Conservation (phyloP, 2,797 vertebrate species). For the Decapterus maruadsi region DNA sequence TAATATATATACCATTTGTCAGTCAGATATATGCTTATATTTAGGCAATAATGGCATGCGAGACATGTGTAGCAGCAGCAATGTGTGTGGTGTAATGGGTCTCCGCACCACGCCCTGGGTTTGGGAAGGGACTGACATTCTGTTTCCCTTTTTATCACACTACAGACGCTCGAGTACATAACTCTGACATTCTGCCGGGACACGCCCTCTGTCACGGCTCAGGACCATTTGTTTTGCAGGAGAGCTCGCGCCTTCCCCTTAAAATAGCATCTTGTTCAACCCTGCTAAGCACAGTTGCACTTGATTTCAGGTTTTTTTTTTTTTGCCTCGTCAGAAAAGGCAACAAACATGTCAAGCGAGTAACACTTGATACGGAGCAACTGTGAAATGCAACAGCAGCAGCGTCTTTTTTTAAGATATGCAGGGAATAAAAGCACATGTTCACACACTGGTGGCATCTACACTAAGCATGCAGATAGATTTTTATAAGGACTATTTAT, state of each 20-base stretch:
- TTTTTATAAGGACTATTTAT: not conserved
- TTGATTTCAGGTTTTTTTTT: slow-evolving; percentile 43
- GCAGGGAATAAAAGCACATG: not conserved
- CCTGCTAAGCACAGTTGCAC: slow-evolving; percentile 52
- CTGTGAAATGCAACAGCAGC: slow-evolving; percentile 55
- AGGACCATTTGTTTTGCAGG: slow-evolving; percentile 69
- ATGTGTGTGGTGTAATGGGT: slow-evolving; percentile 62
- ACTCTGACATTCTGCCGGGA: slow-evolving; percentile 72
- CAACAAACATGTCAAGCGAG: slow-evolving; percentile 28
- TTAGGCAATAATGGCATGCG: slow-evolving; percentile 63
- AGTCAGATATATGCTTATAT: slow-evolving; percentile 49
- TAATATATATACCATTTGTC: slow-evolving; percentile 53
- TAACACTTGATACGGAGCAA: slow-evolving; percentile 55
- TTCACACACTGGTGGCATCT: slow-evolving; percentile 9
- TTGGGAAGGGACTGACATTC: slow-evolving; percentile 72
- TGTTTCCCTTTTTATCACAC: slow-evolving; percentile 77
- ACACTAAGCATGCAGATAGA: not conserved
- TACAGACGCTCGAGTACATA: slow-evolving; percentile 68
- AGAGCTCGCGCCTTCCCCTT: slow-evolving; percentile 25
- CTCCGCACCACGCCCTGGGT: slow-evolving; percentile 76
- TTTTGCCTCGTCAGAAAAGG: slow-evolving; percentile 23
- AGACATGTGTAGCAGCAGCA: slow-evolving; percentile 66
- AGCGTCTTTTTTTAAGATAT: slow-evolving; percentile 2
- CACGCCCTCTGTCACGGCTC: slow-evolving; percentile 72
- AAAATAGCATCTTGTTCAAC: slow-evolving; percentile 66